phyloP scores from a whole-genome alignment of 1,140 invertebrate genomes.

The Drosophila equinoxialis region DNA sequence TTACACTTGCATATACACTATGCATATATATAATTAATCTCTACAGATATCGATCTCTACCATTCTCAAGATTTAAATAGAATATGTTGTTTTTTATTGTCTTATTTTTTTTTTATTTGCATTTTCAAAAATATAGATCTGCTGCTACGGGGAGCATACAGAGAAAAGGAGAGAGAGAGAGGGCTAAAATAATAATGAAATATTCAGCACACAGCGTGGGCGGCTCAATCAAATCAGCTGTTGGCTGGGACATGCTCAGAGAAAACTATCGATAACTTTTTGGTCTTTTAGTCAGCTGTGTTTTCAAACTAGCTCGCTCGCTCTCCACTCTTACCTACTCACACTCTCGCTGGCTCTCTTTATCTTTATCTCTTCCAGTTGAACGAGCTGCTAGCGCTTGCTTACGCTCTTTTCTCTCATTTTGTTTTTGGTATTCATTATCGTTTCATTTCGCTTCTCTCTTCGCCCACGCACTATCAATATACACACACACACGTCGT shows the following conservation, averaged over 20 bases:
- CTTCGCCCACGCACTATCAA: slow-evolving; percentile 54
- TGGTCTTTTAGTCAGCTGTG: slow-evolving; percentile 44
- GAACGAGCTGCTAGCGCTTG: no score
- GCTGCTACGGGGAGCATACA: neutral
- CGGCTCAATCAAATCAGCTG: slow-evolving; percentile 4
- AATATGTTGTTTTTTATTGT: neutral
- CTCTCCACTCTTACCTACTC: neutral
- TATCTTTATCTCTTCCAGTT: neutral
- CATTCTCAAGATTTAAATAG: neutral
- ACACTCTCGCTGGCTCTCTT: neutral
- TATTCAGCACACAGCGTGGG: no score
- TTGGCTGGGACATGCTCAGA: neutral
- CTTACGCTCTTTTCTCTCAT: neutral
- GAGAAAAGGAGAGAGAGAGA: no score
- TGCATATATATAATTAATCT: neutral
- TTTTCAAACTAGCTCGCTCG: slow-evolving; percentile 19
- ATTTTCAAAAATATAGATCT: neutral
- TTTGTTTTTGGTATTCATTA: slow-evolving; percentile 1
- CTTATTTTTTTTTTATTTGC: neutral
- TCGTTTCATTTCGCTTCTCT: neutral
- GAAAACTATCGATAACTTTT: slow-evolving; percentile 36
- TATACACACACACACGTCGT: slow-evolving; percentile 49
- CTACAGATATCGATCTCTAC: neutral
- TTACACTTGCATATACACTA: no score
- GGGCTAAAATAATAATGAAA: no score